These are phyloP conservation scores for Furnarius figulus DNA, from an alignment of 2,113 vertebrate species.

Conservation along the genomic window DNA sequence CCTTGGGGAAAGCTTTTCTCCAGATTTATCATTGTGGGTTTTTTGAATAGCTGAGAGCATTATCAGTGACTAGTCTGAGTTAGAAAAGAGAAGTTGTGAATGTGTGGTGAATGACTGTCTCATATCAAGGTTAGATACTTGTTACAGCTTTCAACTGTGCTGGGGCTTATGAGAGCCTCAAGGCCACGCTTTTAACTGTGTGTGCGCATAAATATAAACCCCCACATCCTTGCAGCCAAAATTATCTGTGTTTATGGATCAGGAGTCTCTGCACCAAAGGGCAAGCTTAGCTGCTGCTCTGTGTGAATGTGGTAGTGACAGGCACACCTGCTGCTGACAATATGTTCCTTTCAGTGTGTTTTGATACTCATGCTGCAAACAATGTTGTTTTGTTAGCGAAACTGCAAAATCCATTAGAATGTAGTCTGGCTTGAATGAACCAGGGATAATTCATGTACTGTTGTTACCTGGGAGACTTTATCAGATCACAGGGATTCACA, in stretches of 20 bases:
- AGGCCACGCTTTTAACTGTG: background rate
- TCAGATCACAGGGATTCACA: slow-evolving; percentile 17
- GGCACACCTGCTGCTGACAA: background rate
- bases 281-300: background rate
- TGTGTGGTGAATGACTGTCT: background rate
- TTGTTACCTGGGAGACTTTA: slow-evolving; percentile 4
- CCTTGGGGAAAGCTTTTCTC: background rate
- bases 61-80: background rate
- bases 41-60: background rate
- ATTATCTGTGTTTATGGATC: background rate
- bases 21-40: background rate
- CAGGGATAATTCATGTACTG: background rate
- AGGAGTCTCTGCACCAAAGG: background rate
- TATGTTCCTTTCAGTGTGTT: background rate
- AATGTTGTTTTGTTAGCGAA: background rate
- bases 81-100: background rate
- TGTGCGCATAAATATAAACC: background rate
- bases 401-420: background rate
- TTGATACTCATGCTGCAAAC: background rate
- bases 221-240: background rate
- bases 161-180: background rate
- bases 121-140: background rate
- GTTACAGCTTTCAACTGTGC: background rate
- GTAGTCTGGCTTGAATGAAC: background rate
- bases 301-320: background rate